Evolutionary conservation across 2,113 vertebrate species (phyloP).

Genomic region (Spea bombifrons): DNA sequence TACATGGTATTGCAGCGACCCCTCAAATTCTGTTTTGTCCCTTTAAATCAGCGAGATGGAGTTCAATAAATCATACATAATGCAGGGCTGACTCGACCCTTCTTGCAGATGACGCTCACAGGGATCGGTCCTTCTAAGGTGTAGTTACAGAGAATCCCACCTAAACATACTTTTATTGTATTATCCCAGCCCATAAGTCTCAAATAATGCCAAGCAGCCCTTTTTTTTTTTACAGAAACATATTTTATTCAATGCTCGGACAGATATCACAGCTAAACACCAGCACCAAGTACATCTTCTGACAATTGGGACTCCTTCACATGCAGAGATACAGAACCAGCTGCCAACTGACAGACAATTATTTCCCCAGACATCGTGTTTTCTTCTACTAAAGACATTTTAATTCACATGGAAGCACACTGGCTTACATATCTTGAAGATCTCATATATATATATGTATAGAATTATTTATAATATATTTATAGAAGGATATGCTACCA

Average conservation of each 20-base stretch:
- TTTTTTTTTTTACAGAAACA: constrained; percentile 65
- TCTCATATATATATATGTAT: constrained; percentile 59
- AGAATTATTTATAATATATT: constrained; percentile 76
- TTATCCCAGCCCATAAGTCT: background rate
- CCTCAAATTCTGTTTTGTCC: no score
- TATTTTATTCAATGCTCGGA: constrained; percentile 73
- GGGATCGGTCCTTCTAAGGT: no score
- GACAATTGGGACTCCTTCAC: constrained; percentile 58
- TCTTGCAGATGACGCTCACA: no score
- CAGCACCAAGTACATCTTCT: constrained; percentile 63
- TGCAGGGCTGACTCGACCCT: no score
- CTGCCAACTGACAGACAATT: constrained; percentile 54
- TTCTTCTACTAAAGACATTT: constrained; percentile 56
- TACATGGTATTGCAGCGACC: no score
- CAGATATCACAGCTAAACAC: constrained; percentile 64
- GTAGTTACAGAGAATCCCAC: no score
- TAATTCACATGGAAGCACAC: constrained; percentile 65
- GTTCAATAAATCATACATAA: no score
- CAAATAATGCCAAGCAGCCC: background rate
- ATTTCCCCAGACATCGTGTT: constrained; percentile 50
- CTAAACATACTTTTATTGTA: no score
- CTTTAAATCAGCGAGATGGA: no score
- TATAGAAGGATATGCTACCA: constrained; percentile 71
- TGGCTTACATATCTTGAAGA: constrained; percentile 62
- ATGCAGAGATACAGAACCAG: constrained; percentile 61